A percentile compares a stretch with the other conserved stretches of the same genome.
These are phyloP conservation scores for Cephus rjabovi DNA, from an alignment of 2,888 invertebrate species.

Conservation along the genomic window DNA sequence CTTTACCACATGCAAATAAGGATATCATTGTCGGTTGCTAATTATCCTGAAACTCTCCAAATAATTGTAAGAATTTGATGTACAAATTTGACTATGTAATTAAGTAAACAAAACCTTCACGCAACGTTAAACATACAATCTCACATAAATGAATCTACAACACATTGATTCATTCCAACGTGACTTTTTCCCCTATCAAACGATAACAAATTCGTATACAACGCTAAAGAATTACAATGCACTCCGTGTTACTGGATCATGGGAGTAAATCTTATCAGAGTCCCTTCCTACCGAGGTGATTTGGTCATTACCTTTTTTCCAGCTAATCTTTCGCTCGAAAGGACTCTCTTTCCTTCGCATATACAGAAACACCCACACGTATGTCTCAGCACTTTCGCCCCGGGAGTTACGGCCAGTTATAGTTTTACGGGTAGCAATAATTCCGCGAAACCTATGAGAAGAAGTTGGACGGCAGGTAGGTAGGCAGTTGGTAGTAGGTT, in stretches of 20 bases:
- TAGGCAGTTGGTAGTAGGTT: slow-evolving; percentile 3
- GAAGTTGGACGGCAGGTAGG: not conserved
- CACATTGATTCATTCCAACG: not conserved
- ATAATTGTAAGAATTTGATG: not conserved
- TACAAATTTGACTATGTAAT: not conserved
- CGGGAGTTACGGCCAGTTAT: slow-evolving; percentile 50
- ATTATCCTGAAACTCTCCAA: not conserved
- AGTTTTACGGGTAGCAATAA: slow-evolving; percentile 53
- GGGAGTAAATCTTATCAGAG: not conserved
- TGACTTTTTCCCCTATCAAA: not conserved
- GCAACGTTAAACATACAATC: not conserved
- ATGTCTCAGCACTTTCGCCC: slow-evolving; percentile 1
- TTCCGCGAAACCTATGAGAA: slow-evolving; percentile 31
- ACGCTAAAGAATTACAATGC: not conserved
- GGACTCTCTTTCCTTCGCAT: not conserved
- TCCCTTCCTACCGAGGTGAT: not conserved
- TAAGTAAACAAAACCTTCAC: not conserved
- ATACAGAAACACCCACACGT: slow-evolving; percentile 3
- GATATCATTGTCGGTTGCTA: not conserved
- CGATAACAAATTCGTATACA: not conserved
- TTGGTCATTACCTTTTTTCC: not conserved
- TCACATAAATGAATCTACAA: not conserved
- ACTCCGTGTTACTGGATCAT: not conserved
- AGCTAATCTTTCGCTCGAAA: slow-evolving; percentile 19
- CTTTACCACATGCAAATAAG: not conserved